Conservation (phyloP, 1,140 invertebrate species). For the Acromyrmex echinatior region DNA sequence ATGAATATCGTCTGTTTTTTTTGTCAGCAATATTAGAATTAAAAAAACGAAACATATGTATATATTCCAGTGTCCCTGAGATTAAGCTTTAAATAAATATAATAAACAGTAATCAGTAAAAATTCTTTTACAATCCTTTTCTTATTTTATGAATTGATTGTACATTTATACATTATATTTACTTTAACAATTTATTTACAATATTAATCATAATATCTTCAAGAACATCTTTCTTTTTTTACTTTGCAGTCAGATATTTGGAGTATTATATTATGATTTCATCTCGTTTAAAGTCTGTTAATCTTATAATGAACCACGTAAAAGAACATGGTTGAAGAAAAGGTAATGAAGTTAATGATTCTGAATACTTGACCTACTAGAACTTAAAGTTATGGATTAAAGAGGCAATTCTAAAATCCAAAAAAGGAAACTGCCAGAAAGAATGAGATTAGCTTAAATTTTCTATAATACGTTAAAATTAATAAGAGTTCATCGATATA, state of each 20-base stretch:
- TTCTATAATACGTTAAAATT: background rate
- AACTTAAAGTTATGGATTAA: slow-evolving; percentile 33
- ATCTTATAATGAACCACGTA: background rate
- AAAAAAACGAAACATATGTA: background rate
- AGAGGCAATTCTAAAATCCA: background rate
- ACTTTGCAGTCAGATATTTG: background rate
- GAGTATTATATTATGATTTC: background rate
- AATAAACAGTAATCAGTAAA: background rate
- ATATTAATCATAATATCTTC: background rate
- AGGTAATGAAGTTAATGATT: slow-evolving; percentile 27
- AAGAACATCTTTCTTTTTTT: background rate
- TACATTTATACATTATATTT: background rate
- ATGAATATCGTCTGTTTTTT: background rate
- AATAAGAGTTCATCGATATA: background rate
- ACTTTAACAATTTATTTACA: background rate
- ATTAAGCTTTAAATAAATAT: background rate
- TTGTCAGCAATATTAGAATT: background rate
- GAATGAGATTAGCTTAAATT: background rate
- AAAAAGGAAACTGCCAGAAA: background rate
- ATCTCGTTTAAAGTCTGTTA: background rate
- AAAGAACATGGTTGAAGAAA: background rate
- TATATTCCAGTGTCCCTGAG: background rate
- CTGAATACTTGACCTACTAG: slow-evolving; percentile 29
- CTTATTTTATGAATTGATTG: too few relatives aligned
- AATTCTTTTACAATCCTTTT: background rate